Conservation (phyloP, 2,888 invertebrate genomes). For the Melieria omissa region DNA sequence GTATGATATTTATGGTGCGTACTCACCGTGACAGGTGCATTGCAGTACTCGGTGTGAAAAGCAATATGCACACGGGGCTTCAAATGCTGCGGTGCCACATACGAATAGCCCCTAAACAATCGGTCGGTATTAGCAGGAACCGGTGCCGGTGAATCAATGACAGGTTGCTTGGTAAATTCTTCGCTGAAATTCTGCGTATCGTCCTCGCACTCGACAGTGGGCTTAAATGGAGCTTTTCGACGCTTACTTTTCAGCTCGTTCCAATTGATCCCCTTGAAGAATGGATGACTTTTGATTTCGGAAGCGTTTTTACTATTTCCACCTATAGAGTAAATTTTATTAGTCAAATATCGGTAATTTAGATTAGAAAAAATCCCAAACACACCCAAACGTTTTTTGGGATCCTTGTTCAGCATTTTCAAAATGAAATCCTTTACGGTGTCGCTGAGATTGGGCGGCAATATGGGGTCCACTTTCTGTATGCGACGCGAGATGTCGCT, state of each 20-base stretch:
- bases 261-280: conserved; percentile 89
- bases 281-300: conserved; percentile 90
- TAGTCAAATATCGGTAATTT: background rate
- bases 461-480: conserved; percentile 87
- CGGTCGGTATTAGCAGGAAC: conserved; percentile 87
- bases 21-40: conserved; percentile 53
- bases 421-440: conserved; percentile 79
- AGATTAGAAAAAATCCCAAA: background rate
- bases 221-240: conserved; percentile 89
- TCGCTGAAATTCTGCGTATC: conserved; percentile 97
- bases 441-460: conserved; percentile 82
- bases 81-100: conserved; percentile 80
- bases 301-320: conserved; percentile 85
- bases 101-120: conserved; percentile 92
- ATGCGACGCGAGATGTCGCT: conserved; percentile 95
- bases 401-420: conserved; percentile 89
- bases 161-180: conserved; percentile 93
- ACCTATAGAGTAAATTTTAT: conserved; percentile 66
- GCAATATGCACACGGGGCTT: conserved; percentile 38
- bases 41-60: conserved; percentile 56
- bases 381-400: conserved; percentile 77
- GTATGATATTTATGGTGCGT: no score
- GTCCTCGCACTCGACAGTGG: conserved; percentile 84
- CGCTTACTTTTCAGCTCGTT: conserved; percentile 79
- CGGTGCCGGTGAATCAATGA: conserved; percentile 91